Evolutionary conservation across 2,888 invertebrate genomes (phyloP).

Genomic region (Athalia rosae): DNA sequence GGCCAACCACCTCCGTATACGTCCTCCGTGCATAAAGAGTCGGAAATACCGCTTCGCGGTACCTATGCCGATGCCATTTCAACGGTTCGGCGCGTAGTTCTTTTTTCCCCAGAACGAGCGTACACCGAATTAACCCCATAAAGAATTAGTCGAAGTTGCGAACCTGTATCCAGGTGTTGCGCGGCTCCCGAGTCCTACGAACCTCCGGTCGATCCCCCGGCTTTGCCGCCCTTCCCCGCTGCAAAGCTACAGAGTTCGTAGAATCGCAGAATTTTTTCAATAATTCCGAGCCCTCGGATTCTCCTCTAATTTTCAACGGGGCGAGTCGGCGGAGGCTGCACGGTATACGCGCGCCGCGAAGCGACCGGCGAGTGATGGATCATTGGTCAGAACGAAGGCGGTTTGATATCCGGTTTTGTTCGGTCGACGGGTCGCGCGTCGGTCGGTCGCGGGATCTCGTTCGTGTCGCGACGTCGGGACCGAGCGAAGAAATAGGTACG

Average conservation of each 20-base stretch:
- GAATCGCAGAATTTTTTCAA: neutral
- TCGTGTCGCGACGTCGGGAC: neutral
- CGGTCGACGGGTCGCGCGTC: constrained; percentile 4
- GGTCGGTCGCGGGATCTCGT: constrained; percentile 1
- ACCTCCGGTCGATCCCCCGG: neutral
- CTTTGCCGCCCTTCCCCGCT: neutral
- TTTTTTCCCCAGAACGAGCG: neutral
- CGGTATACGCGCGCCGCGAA: neutral
- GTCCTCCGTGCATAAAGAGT: neutral
- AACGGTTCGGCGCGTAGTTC: neutral
- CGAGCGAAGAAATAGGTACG: neutral
- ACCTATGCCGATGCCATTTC: neutral
- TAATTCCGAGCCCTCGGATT: neutral
- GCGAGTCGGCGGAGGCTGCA: neutral
- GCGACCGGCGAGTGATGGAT: constrained; percentile 18
- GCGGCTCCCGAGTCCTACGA: constrained; percentile 2
- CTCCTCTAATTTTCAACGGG: constrained; percentile 8
- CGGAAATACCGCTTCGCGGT: too few species aligned
- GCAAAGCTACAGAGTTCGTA: neutral
- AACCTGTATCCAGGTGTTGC: neutral
- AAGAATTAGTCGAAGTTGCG: neutral
- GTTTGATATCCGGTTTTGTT: constrained; percentile 27
- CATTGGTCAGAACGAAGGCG: neutral
- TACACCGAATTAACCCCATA: too few species aligned
- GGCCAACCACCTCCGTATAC: too few species aligned